Base-by-base conservation (phyloP, 1,140 invertebrate species). In the Bombyx mandarina region DNA sequence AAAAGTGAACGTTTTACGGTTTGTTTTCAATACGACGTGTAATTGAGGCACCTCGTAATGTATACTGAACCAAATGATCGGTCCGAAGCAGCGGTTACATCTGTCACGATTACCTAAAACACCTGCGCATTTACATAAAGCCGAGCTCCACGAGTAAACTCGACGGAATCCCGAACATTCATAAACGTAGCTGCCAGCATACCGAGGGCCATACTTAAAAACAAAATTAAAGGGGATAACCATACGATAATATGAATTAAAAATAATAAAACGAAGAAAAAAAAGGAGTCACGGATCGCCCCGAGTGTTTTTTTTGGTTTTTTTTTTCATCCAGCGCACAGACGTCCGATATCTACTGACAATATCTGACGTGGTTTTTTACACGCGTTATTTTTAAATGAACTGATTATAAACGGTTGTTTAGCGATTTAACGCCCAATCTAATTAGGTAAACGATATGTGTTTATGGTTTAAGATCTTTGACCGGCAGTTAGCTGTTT, bases 181-280 rank as follows among this genome's bases (percentile, higher is more conserved):
- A 86, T 84, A 82, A 86, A 84, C 75, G 78, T 86, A 77, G 77
- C 82, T 78, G 80, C 66, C 78, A 86, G 81, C 78, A 83, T 76
- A 82, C 82, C 79, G 75, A 75, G 74, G 74, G 65, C 83, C 83
- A 82, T 83, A 86, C 81, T 86, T 86, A 86, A 86, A 86, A 85
- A 86, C 83, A 86, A 86, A 86, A 86, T 85, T 86, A 85, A 86
- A 86, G 83, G 81, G 83, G 83, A 83, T 85, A 83, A 80, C 82
- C 80, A 71, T 82, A 83, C 82, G 83, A 86, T 86, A 86, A 86
- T 86, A 86, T 85, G 82, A 86, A 86, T 86, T 85, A 86, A 86
- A 86, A 86, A 86, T 83, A 85, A 86, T 86, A 86, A 86, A 86
- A 83, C 75, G 79, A 85, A 86, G 42, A 50, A 84, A 35, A 86